Percentiles rank a stretch among this genome's conserved stretches.
Evolutionary conservation across 2,797 vertebrate species (phyloP).

Genomic region (Sarcophilus harrisii): DNA sequence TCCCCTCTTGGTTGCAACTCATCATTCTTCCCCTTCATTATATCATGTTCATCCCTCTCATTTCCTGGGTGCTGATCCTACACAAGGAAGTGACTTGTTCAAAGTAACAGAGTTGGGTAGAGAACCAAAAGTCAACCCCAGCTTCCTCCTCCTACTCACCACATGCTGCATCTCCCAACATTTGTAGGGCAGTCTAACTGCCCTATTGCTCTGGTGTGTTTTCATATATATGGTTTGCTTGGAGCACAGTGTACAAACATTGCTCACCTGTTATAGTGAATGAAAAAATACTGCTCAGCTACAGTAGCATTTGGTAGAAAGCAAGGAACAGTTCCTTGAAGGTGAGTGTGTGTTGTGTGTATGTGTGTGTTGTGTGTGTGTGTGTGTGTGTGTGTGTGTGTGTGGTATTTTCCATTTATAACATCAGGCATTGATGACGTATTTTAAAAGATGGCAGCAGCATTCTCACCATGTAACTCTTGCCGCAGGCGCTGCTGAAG

Average conservation of each 20-base stretch:
- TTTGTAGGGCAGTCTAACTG: not conserved
- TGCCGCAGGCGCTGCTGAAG: constrained; percentile 92
- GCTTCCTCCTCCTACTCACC: not conserved
- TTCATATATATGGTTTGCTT: not conserved
- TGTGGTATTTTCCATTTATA: constrained; percentile 16
- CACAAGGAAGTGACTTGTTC: not conserved
- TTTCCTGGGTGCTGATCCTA: not conserved
- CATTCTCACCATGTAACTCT: constrained; percentile 61
- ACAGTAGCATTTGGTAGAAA: not conserved
- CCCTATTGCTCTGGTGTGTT: not conserved
- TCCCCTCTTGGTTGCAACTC: constrained; percentile 15
- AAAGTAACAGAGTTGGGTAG: not conserved
- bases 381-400: too few species aligned
- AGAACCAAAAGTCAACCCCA: not conserved
- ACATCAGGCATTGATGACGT: constrained; percentile 50
- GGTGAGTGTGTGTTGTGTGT: not conserved
- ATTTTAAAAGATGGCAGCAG: constrained; percentile 62
- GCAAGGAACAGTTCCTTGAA: constrained; percentile 29
- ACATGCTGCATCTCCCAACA: not conserved
- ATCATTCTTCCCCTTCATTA: not conserved
- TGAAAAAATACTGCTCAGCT: not conserved
- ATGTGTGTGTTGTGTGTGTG: too few species aligned
- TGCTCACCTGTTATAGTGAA: not conserved
- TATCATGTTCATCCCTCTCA: not conserved
- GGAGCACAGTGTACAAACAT: not conserved